Evolutionary conservation across 2,797 vertebrate genomes (phyloP).

Genomic region (Phoxinus dragarum): DNA sequence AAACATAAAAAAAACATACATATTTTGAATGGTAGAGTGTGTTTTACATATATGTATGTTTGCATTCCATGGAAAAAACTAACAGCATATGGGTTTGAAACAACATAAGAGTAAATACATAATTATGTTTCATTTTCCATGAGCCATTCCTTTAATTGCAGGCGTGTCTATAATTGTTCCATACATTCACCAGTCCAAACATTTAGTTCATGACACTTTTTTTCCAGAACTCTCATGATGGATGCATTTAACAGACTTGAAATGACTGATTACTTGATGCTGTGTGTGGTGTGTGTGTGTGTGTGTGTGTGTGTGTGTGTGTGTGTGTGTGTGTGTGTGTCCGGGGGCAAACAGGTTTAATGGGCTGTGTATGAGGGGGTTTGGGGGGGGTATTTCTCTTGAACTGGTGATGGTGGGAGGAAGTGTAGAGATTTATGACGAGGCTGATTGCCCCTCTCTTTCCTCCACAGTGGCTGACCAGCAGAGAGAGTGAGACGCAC

Average conservation of each 20-base stretch:
- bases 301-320: constrained; percentile 32
- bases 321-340: constrained; percentile 40
- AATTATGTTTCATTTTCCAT: constrained; percentile 7
- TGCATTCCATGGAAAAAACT: neutral
- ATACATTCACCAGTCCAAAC: neutral
- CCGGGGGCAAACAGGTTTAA: constrained; percentile 58
- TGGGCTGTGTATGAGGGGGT: constrained; percentile 58
- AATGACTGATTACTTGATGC: constrained; percentile 22
- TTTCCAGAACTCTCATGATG: constrained; percentile 1
- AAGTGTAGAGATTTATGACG: constrained; percentile 67
- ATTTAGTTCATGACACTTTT: neutral
- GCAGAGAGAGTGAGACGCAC: constrained; percentile 50
- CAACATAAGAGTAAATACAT: neutral
- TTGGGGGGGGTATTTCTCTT: constrained; percentile 54
- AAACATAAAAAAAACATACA: no score
- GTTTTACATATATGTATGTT: neutral
- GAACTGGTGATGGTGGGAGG: constrained; percentile 62
- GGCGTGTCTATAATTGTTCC: neutral
- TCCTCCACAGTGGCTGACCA: constrained; percentile 58
- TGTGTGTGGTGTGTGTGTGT: constrained; percentile 27
- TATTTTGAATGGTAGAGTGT: neutral
- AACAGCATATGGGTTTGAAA: neutral
- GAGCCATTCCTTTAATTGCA: constrained; percentile 4
- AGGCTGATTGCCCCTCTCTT: constrained; percentile 62
- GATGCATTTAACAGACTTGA: constrained; percentile 11